A percentile compares a stretch with the other conserved stretches of the same genome.
These are phyloP conservation scores for Nestor notabilis DNA, from an alignment of 2,113 vertebrate species.

Conservation along the genomic window DNA sequence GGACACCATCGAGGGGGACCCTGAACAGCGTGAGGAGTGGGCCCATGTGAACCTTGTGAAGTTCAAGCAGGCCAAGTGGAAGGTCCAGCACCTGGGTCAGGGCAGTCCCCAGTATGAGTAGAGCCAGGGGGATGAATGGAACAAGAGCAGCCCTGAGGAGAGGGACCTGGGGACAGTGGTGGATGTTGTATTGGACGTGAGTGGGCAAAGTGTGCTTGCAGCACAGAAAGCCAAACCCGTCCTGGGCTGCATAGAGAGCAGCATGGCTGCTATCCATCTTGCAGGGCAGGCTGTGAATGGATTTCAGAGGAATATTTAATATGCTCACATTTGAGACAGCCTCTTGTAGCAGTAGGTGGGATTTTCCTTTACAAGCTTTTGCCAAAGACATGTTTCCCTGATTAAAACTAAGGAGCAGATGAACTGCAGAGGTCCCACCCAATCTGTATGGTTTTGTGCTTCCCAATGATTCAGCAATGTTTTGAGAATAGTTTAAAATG, in stretches of 20 bases:
- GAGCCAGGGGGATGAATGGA: accelerated
- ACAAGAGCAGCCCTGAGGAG: neutral
- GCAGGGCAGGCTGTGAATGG: neutral
- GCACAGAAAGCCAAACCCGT: neutral
- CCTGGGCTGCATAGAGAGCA: neutral
- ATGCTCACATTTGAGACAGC: neutral
- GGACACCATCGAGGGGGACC: no score
- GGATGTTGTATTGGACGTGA: no score
- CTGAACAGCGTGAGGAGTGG: accelerated
- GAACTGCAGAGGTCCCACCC: neutral
- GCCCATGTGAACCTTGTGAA: accelerated
- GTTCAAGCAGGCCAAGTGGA: neutral
- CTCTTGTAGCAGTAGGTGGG: neutral
- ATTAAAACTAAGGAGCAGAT: neutral
- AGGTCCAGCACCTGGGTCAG: accelerated
- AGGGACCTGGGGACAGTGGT: accelerated
- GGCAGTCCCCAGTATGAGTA: neutral
- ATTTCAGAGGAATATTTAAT: neutral
- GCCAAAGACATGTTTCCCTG: neutral
- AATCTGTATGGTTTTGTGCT: neutral
- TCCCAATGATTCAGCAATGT: neutral
- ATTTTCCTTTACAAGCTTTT: neutral
- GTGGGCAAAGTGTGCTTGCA: neutral
- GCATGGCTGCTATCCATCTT: no score
- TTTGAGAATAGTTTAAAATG: neutral